Percentiles rank a stretch among this genome's conserved stretches.
These are phyloP conservation scores for Enteromius trimaculatus DNA, from an alignment of 2,797 vertebrate species.

Conservation along the genomic window DNA sequence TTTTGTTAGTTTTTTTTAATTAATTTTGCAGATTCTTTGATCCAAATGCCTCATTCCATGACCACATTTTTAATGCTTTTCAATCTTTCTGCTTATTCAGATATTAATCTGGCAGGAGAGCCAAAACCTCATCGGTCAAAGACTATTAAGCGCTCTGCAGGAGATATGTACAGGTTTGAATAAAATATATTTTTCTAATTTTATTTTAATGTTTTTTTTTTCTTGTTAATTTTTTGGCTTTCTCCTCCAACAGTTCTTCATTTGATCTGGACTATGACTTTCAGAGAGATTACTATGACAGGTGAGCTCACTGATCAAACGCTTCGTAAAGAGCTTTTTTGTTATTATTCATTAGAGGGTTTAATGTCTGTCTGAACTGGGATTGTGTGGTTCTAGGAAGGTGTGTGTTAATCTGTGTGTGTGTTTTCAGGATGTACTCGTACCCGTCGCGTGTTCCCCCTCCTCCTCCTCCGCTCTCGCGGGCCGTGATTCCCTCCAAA, in stretches of 20 bases:
- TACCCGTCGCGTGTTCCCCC: constrained; percentile 82
- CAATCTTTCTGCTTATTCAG: constrained; percentile 64
- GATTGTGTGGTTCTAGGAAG: neutral
- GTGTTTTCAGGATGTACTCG: constrained; percentile 80
- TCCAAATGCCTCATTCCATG: neutral
- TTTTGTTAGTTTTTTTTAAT: neutral
- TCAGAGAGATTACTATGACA: constrained; percentile 89
- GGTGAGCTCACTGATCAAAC: constrained; percentile 68
- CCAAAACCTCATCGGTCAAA: constrained; percentile 87
- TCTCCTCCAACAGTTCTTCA: constrained; percentile 66
- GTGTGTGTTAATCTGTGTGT: neutral
- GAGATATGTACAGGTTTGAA: constrained; percentile 89
- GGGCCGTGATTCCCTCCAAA: constrained; percentile 85
- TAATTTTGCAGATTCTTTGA: neutral
- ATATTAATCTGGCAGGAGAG: constrained; percentile 90
- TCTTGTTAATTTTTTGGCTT: neutral
- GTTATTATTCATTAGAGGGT: neutral
- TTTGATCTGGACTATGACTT: constrained; percentile 88
- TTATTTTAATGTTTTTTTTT: neutral
- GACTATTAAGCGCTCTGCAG: constrained; percentile 85
- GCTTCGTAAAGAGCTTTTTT: neutral
- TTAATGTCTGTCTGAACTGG: neutral
- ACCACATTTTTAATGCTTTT: neutral
- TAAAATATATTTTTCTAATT: neutral
- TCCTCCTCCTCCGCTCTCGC: constrained; percentile 83